Evolutionary conservation across 2,888 invertebrate species (phyloP).

Genomic region (Calephelis perditalis): DNA sequence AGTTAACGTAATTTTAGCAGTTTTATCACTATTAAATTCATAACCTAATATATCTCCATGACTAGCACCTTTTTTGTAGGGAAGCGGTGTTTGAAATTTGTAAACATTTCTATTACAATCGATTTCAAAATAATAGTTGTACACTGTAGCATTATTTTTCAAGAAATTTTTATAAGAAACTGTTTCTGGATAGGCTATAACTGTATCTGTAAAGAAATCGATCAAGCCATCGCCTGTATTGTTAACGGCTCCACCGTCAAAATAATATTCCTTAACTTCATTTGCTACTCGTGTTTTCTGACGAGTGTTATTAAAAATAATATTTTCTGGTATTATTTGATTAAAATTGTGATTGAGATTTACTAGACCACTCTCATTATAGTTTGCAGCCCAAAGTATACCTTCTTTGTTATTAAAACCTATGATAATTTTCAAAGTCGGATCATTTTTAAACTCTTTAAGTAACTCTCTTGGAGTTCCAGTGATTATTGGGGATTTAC

Average conservation of each 20-base stretch:
- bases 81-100: constrained; percentile 35
- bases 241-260: constrained; percentile 29
- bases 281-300: constrained; percentile 30
- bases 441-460: constrained; percentile 22
- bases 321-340: constrained; percentile 33
- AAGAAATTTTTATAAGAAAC: constrained; percentile 28
- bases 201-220: constrained; percentile 39
- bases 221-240: constrained; percentile 30
- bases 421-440: constrained; percentile 34
- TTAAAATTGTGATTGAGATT: constrained; percentile 29
- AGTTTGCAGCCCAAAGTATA: constrained; percentile 35
- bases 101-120: constrained; percentile 38
- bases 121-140: constrained; percentile 41
- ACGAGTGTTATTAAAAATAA: constrained; percentile 29
- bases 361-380: constrained; percentile 28
- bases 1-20: constrained; percentile 33
- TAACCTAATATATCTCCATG: constrained; percentile 68
- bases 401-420: constrained; percentile 44
- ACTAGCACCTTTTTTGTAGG: constrained; percentile 51
- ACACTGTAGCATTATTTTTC: constrained; percentile 28
- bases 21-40: constrained; percentile 49
- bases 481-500: constrained; percentile 31
- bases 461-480: constrained; percentile 31
- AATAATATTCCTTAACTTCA: constrained; percentile 35
- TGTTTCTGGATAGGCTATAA: constrained; percentile 33